phyloP scores from a whole-genome alignment of 2,797 vertebrate species.

The Oreonectes daqikongensis region DNA sequence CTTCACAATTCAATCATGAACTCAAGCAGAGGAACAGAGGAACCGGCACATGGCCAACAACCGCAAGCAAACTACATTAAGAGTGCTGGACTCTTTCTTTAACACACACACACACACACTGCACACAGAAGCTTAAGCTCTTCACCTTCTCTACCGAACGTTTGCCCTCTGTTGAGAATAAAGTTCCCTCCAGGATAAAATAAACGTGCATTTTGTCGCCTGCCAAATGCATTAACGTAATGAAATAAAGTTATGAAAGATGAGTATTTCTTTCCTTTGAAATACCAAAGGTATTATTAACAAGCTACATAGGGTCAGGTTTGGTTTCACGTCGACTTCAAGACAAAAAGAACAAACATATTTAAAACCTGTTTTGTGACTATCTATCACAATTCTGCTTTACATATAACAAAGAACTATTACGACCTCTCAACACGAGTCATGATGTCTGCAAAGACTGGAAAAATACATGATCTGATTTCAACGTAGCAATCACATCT shows the following conservation, averaged over 20 bases:
- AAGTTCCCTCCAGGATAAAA: not conserved
- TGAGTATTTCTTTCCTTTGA: not conserved
- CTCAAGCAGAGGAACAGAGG: not conserved
- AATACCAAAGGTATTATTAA: not conserved
- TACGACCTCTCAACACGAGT: constrained; percentile 24
- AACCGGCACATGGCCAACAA: not conserved
- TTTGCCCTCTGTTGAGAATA: not conserved
- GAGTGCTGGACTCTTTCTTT: not conserved
- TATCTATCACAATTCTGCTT: not conserved
- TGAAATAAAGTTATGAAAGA: too few species aligned
- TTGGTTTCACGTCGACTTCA: not conserved
- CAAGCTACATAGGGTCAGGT: not conserved
- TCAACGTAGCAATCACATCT: constrained; percentile 25
- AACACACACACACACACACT: not conserved
- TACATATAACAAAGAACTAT: constrained; percentile 1
- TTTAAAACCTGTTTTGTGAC: not conserved
- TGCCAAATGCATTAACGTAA: too few species aligned
- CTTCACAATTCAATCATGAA: not conserved
- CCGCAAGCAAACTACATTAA: not conserved
- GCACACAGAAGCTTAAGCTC: not conserved
- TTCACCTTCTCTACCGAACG: not conserved
- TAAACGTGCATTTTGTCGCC: not conserved
- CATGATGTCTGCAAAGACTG: constrained; percentile 8
- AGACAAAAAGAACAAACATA: not conserved
- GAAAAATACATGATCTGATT: constrained; percentile 29